Evolutionary conservation across 2,888 invertebrate species (phyloP), one percentile per base, ranked within the genome.

Genomic region (Diaphora mendica): DNA sequence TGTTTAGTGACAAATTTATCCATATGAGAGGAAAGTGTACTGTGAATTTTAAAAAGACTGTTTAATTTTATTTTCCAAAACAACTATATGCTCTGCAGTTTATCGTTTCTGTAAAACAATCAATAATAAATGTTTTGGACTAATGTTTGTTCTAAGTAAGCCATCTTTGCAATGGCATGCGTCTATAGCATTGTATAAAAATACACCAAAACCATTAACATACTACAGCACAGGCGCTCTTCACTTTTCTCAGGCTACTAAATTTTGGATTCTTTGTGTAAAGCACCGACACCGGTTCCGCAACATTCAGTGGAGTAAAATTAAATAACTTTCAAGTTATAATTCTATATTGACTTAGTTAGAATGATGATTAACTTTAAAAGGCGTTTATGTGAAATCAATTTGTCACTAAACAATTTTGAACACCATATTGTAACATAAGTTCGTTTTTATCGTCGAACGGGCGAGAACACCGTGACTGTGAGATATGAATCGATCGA

Each of bases 381-480:
- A 1, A 30, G 59, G 59, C 59, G n/a, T 64, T 5, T 33, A 70
- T 67, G 64, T 71, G 74, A 66, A 26, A 74, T 75, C 76, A 75
- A 88, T 89, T 91, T 90, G 91, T 91, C 91, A 85, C 88, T 87
- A 89, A 89, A 85, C 83, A 75, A 77, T 85, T 86, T 85, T 15
- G 26, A 59, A 59, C 59, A 59, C 59, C 59, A 59, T 15, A 26
- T 59, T 85, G 79, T 85, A 90, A 82, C 74, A 83, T 87, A 85
- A 86, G 85, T 87, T 90, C 88, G 88, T 88, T 87, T 55, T 89
- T 90, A 90, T 91, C 91, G 90, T 89, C 86, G 79, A 85, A 76
- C 81, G 75, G 75, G 79, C 74, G 82, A 87, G 81, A 87, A 90
- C 88, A 90, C 90, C 89, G 91, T 90, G 87, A 89, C 86, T 70